A percentile compares a stretch with the other conserved stretches of the same genome.
Conservation (phyloP, 2,888 invertebrate species). For the Rapana venosa region DNA sequence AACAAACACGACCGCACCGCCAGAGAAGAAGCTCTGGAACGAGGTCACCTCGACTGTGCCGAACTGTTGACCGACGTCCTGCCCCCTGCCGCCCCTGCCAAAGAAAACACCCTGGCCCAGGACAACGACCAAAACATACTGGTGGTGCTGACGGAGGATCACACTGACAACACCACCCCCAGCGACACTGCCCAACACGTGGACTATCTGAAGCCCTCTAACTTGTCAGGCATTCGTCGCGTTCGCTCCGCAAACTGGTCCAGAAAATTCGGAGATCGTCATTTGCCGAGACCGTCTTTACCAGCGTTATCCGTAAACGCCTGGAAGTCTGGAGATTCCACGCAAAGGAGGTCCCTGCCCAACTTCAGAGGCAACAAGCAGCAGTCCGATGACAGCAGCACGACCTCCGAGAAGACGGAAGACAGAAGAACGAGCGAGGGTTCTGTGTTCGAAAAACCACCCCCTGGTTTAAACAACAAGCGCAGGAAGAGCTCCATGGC, state of each 20-base stretch:
- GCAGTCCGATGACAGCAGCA: background rate
- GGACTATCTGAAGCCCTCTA: background rate
- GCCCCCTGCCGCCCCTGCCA: background rate
- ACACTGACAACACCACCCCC: background rate
- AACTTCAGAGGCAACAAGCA: background rate
- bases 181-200: background rate
- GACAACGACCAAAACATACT: background rate
- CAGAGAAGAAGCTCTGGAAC: constrained; percentile 38
- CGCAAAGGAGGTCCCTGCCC: background rate
- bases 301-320: background rate
- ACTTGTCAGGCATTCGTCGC: constrained; percentile 3
- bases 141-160: background rate
- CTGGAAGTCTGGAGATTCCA: background rate
- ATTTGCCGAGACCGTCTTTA: background rate
- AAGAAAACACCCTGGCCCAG: background rate
- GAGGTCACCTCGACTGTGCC: constrained; percentile 36
- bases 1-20: constrained; percentile 44
- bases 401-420: too few species aligned
- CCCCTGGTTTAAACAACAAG: background rate
- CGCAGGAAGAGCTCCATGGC: background rate
- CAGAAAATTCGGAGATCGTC: background rate
- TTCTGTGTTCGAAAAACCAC: too few species aligned
- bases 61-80: background rate
- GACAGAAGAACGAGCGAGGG: too few species aligned
- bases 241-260: background rate